Conservation (phyloP, 2,888 invertebrate genomes). For the Deilephila elpenor region DNA sequence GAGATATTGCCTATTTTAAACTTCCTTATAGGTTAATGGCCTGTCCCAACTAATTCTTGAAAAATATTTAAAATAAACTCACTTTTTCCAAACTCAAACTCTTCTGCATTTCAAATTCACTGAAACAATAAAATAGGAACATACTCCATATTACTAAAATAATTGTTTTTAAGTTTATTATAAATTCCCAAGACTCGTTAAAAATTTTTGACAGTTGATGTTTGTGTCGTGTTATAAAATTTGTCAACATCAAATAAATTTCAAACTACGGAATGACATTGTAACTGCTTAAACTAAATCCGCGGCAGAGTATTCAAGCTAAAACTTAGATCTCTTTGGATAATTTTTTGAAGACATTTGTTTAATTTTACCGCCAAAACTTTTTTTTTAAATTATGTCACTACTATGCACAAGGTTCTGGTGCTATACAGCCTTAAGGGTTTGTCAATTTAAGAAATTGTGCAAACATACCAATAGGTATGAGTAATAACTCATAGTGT, state of each 20-base stretch:
- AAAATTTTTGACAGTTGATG: slow-evolving; percentile 71
- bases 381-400: not conserved
- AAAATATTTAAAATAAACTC: slow-evolving; percentile 37
- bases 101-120: slow-evolving; percentile 76
- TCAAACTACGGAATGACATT: slow-evolving; percentile 57
- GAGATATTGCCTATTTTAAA: too few species aligned
- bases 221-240: slow-evolving; percentile 59
- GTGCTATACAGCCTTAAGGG: too few species aligned
- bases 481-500: too few species aligned
- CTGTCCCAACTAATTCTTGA: too few species aligned
- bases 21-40: too few species aligned
- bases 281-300: not conserved
- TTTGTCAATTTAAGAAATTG: too few species aligned
- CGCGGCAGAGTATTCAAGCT: too few species aligned
- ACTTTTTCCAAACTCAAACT: slow-evolving; percentile 74
- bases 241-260: slow-evolving; percentile 63
- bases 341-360: not conserved
- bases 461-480: too few species aligned
- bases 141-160: slow-evolving; percentile 68
- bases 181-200: slow-evolving; percentile 64
- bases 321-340: not conserved
- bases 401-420: not conserved
- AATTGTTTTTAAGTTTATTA: slow-evolving; percentile 61
- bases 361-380: not conserved
- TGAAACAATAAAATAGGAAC: slow-evolving; percentile 65